A percentile compares a stretch with the other conserved stretches of the same genome.
Conservation (phyloP, 2,113 vertebrate species). For the Arizona elegans region DNA sequence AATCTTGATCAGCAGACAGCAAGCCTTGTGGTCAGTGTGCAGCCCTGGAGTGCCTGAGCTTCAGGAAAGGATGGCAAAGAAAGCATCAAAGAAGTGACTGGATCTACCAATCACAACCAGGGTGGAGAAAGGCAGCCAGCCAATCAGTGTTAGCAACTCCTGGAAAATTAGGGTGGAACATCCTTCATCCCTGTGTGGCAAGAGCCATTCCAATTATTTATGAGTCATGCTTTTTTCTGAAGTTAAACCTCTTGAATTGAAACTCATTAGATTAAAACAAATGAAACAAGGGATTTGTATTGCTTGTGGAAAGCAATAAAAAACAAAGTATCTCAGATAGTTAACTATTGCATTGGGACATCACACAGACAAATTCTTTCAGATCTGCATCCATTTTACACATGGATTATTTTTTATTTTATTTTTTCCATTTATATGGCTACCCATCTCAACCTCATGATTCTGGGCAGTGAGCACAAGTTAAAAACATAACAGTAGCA, state of each 20-base stretch:
- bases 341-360: not conserved
- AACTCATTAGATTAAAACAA: not conserved
- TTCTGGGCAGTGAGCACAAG: not conserved
- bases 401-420: not conserved
- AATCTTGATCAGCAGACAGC: conserved; percentile 27
- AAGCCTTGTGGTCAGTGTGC: conserved; percentile 35
- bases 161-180: conserved; percentile 49
- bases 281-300: not conserved
- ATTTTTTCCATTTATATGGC: not conserved
- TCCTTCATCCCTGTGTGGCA: conserved; percentile 24
- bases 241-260: conserved; percentile 25
- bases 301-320: not conserved
- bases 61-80: conserved; percentile 50
- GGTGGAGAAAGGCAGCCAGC: not conserved
- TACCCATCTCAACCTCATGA: not conserved
- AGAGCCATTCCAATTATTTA: conserved; percentile 31
- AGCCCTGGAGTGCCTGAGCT: not conserved
- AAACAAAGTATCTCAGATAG: not conserved
- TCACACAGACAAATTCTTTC: not conserved
- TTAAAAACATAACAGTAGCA: not conserved
- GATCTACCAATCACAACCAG: conserved; percentile 25
- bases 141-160: conserved; percentile 15
- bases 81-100: not conserved
- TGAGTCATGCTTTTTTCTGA: conserved; percentile 43
- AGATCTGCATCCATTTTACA: not conserved